Percentiles rank a stretch among this genome's conserved stretches.
Conservation (phyloP, 2,797 vertebrate genomes). For the Pangasius larnaudii region DNA sequence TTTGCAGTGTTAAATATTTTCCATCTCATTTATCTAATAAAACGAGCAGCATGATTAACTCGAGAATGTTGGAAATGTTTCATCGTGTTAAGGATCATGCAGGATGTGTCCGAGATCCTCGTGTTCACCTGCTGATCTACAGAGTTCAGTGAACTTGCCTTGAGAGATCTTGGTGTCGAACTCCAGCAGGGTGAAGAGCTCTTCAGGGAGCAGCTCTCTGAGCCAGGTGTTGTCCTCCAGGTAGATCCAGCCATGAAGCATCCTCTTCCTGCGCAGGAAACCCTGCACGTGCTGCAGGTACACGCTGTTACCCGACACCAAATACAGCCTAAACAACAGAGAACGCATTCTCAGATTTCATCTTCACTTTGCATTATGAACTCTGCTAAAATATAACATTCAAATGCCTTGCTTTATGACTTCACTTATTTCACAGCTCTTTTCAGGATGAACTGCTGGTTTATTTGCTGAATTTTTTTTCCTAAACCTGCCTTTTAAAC, state of each 20-base stretch:
- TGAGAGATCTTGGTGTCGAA: conserved; percentile 69
- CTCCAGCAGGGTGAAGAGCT: conserved; percentile 64
- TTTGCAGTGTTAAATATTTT: neutral
- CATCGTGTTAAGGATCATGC: neutral
- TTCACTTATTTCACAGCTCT: neutral
- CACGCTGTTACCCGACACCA: conserved; percentile 58
- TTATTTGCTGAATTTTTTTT: too few species aligned
- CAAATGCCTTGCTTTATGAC: neutral
- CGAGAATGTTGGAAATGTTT: too few species aligned
- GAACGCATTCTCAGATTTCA: neutral
- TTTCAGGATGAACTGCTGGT: too few species aligned
- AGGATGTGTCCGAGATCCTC: neutral
- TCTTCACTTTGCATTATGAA: neutral
- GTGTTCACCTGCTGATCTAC: neutral
- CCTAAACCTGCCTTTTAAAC: too few species aligned
- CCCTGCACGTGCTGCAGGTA: conserved; percentile 63
- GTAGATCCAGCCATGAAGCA: conserved; percentile 66
- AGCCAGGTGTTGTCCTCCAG: conserved; percentile 66
- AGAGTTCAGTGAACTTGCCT: conserved; percentile 53
- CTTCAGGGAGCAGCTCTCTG: conserved; percentile 60
- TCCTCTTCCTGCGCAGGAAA: conserved; percentile 64
- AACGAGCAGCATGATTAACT: neutral
- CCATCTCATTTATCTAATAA: neutral
- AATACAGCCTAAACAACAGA: conserved; percentile 56
- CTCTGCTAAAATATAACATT: neutral